Base-by-base conservation (phyloP, 2,888 invertebrate genomes). In the Rosalia funebris region DNA sequence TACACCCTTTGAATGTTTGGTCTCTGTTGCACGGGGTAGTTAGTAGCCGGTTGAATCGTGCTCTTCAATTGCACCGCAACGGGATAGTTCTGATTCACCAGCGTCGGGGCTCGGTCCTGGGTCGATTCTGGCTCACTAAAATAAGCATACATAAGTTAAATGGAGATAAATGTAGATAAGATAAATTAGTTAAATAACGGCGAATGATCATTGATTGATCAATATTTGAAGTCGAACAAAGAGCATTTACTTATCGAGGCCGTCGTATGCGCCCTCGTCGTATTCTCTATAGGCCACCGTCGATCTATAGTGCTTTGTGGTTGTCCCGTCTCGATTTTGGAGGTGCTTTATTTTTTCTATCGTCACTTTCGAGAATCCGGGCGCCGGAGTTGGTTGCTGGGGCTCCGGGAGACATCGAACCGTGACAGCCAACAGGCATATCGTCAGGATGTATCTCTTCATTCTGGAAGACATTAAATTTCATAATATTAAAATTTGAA, bases 51-150 rank as follows among this genome's bases (percentile, higher is more conserved):
- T 20, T 68, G 66, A 14, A 62, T 36, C 2, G 64, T 57, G 9
- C 52, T 44, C 36, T 59, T 62, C 17, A 57, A 15, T 5, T 57
- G 66, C 17, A 68, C 11, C n/a, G n/a, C n/a, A n/a, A n/a, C n/a
- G 4, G 65, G 69, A 14, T 69, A 69, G 46, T 67, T 69, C 34
- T 68, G 67, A 37, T 65, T 65, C 1, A 57, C 63, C 20, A 66
- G 72, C 2, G 71, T 71, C 2, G 71, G 71, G 25, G 70, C 60
- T 39, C 73, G 57, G 52, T 71, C 69, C 59, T 74, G 73, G 41
- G 68, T 71, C 34, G 68, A 57, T 60, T 71, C 73, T 5, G 70
- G 66, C 5, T 68, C 63, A 41, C 68, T 71, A 41, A 19, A 65
- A 65, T 15, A 1, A 17, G n/a, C n/a, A n/a, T n/a, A n/a, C n/a